phyloP scores from a whole-genome alignment of 2,113 vertebrate genomes.

The Solea solea region DNA sequence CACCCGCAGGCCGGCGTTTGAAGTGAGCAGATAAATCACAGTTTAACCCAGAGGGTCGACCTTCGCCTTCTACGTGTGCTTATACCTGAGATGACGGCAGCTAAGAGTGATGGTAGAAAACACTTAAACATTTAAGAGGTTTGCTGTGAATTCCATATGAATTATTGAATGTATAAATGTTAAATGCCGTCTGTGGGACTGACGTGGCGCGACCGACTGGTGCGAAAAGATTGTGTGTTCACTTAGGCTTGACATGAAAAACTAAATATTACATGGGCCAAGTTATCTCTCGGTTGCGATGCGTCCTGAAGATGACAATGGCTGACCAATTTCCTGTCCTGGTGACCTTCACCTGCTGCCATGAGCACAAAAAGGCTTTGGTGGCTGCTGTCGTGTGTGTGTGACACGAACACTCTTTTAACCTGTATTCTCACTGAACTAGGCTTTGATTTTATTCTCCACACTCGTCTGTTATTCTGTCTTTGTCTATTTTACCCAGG shows the following conservation, averaged over 20 bases:
- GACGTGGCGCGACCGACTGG: background rate
- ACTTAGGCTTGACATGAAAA: slow-evolving; percentile 1
- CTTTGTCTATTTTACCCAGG: no score
- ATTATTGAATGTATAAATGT: slow-evolving; percentile 39
- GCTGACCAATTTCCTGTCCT: slow-evolving; percentile 44
- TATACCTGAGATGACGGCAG: slow-evolving; percentile 31
- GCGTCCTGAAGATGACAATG: slow-evolving; percentile 33
- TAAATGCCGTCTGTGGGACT: background rate
- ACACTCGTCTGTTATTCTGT: no score
- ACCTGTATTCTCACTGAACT: no score
- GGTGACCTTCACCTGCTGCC: slow-evolving; percentile 30
- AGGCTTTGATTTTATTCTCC: no score
- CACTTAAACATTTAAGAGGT: slow-evolving; percentile 17
- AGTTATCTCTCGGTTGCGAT: slow-evolving; percentile 37
- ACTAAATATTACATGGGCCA: slow-evolving; percentile 29
- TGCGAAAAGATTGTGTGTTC: background rate
- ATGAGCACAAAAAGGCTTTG: slow-evolving; percentile 43
- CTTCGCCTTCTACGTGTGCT: slow-evolving; percentile 8
- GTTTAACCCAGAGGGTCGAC: slow-evolving; percentile 47
- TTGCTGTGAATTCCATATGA: slow-evolving; percentile 27
- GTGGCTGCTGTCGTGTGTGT: slow-evolving; percentile 28
- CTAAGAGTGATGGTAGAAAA: slow-evolving; percentile 17
- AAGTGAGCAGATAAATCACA: slow-evolving; percentile 53
- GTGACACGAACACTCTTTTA: no score
- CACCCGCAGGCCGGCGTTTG: slow-evolving; percentile 15